Evolutionary conservation across 2,888 invertebrate species (phyloP), one percentile per base, ranked within the genome.

Genomic region (Perizoma affinitatum): DNA sequence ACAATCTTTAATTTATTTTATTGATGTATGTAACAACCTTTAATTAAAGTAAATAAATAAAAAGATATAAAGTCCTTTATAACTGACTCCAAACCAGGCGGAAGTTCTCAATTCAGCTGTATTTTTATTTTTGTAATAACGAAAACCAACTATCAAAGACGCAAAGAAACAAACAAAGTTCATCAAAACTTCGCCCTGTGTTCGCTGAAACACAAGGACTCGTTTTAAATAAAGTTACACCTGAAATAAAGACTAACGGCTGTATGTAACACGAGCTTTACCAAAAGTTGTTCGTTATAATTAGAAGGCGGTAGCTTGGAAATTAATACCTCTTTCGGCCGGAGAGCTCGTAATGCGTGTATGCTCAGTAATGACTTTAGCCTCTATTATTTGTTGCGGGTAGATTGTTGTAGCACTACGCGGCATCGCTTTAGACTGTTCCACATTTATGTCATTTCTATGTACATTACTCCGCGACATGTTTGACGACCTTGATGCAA

Each of bases 271-370:
- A 75, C 65, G 84, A 87, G 80, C 82, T 75, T 76, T 80, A 72
- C 74, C 72, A 66, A 86, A 88, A 88, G 82, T 86, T 87, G 77
- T 77, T 81, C 76, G 73, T 84, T 79, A 84, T 86, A 87, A 88
- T 87, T 87, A 86, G 79, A 82, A 79, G 79, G 74, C 70, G 72
- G 78, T 69, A 74, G 74, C 78, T 77, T 70, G 83, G 79, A 84
- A 88, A 88, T 88, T 84, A 87, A 87, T 87, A 86, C 82, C 78
- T 75, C 75, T 82, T 83, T 84, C 76, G 72, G 66, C 66, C 69
- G 63, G 70, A 65, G 61, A 69, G 66, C 63, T 67, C 66, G 50
- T 63, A 50, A 53, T 41, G 54, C 56, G 59, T 59, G 53, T 47
- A 60, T 57, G 63, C 56, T 53, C 51, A n/a, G 47, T 63, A 54